These are phyloP conservation scores for Malthinus seriepunctatus DNA, from an alignment of 2,888 invertebrate genomes.

Conservation along the genomic window DNA sequence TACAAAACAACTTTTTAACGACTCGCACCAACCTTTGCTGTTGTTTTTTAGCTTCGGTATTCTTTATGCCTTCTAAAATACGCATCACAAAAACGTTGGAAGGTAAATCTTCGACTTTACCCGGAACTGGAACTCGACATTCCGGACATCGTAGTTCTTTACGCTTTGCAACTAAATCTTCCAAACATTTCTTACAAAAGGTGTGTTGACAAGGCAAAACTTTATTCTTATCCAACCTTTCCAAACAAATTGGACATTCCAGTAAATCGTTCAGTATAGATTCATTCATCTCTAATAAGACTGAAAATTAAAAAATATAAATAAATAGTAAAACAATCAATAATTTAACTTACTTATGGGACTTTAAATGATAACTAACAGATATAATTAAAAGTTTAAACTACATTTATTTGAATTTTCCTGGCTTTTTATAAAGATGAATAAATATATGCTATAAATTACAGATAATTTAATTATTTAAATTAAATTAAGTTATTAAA, in stretches of 20 bases:
- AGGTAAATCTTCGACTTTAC: constrained; percentile 85
- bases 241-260: constrained; percentile 94
- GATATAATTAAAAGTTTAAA: too few species aligned
- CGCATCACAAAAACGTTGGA: constrained; percentile 93
- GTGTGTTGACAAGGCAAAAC: constrained; percentile 96
- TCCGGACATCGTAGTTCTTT: constrained; percentile 92
- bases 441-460: too few species aligned
- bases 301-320: constrained; percentile 13
- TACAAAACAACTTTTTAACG: too few species aligned
- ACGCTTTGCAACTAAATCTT: constrained; percentile 89
- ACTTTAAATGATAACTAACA: too few species aligned
- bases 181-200: constrained; percentile 90
- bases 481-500: too few species aligned
- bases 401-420: too few species aligned
- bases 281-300: constrained; percentile 71
- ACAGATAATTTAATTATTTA: too few species aligned
- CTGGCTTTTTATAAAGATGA: too few species aligned
- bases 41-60: constrained; percentile 62
- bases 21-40: constrained; percentile 35
- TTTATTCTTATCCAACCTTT: constrained; percentile 88
- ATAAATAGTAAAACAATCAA: too few species aligned
- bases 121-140: constrained; percentile 83
- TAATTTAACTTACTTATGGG: too few species aligned
- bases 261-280: constrained; percentile 86
- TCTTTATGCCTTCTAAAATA: constrained; percentile 87